Conservation (phyloP, 2,888 invertebrate species). For the Galeopsomyia nigrocyanea region DNA sequence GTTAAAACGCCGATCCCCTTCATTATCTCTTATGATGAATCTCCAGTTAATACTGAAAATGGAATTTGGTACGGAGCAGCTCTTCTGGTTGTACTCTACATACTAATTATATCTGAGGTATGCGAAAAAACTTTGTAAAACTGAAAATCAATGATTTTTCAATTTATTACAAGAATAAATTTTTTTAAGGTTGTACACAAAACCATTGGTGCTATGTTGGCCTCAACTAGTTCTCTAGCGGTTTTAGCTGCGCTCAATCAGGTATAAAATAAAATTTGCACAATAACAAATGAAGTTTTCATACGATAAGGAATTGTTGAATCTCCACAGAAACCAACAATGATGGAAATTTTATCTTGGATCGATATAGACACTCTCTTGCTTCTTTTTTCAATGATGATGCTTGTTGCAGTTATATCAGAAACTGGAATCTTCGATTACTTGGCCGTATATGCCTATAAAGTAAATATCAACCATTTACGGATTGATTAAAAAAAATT, state of each 20-base stretch:
- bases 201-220: slow-evolving; percentile 86
- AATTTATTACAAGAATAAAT: not conserved
- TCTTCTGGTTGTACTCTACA: slow-evolving; percentile 80
- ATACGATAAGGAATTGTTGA: too few species aligned
- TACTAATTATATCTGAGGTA: slow-evolving; percentile 89
- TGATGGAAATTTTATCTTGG: slow-evolving; percentile 87
- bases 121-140: too few species aligned
- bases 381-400: slow-evolving; percentile 92
- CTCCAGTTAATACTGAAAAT: slow-evolving; percentile 76
- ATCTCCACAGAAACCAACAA: slow-evolving; percentile 75
- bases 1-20: slow-evolving; percentile 70
- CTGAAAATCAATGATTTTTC: too few species aligned
- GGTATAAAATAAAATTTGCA: slow-evolving; percentile 59
- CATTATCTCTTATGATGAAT: slow-evolving; percentile 74
- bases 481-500: too few species aligned
- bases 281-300: not conserved
- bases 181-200: slow-evolving; percentile 81
- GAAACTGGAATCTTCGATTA: slow-evolving; percentile 94
- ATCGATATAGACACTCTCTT: slow-evolving; percentile 87
- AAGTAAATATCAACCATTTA: slow-evolving; percentile 70
- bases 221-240: slow-evolving; percentile 83
- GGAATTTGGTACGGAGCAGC: slow-evolving; percentile 82
- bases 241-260: slow-evolving; percentile 82
- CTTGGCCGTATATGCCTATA: slow-evolving; percentile 83
- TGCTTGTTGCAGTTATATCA: slow-evolving; percentile 86